These are phyloP conservation scores for Drosophila kambysellisi DNA, from an alignment of 2,888 invertebrate species.

Conservation along the genomic window DNA sequence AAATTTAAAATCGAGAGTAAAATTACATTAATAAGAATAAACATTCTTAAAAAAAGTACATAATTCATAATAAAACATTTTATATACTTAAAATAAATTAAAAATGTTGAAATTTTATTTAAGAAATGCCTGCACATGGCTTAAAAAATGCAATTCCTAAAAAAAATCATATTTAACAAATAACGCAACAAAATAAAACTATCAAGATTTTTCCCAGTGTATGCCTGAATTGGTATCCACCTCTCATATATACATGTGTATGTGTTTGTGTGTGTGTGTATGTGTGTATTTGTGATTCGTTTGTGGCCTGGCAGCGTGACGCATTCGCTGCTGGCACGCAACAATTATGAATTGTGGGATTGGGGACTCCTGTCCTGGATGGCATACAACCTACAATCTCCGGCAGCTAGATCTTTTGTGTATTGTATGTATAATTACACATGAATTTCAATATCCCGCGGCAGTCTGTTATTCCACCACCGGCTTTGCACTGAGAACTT, in stretches of 20 bases:
- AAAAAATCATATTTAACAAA: neutral
- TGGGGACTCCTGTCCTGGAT: neutral
- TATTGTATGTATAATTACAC: conserved; percentile 67
- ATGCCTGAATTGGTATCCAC: neutral
- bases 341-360: conserved; percentile 42
- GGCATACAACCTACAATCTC: neutral
- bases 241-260: neutral
- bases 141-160: neutral
- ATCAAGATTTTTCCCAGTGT: neutral
- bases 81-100: neutral
- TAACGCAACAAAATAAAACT: neutral
- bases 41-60: neutral
- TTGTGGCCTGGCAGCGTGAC: conserved; percentile 50
- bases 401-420: conserved; percentile 17
- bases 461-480: conserved; percentile 41
- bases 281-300: conserved; percentile 21
- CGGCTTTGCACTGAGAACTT: conserved; percentile 32
- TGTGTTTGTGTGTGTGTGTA: neutral
- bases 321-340: conserved; percentile 59
- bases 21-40: neutral
- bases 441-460: conserved; percentile 78
- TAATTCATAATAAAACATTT: neutral
- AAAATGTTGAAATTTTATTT: neutral
- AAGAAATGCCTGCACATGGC: too few species aligned
- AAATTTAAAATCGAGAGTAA: neutral